Base-by-base conservation (phyloP, 2,797 vertebrate species). In the Schizopygopsis malacanthus region DNA sequence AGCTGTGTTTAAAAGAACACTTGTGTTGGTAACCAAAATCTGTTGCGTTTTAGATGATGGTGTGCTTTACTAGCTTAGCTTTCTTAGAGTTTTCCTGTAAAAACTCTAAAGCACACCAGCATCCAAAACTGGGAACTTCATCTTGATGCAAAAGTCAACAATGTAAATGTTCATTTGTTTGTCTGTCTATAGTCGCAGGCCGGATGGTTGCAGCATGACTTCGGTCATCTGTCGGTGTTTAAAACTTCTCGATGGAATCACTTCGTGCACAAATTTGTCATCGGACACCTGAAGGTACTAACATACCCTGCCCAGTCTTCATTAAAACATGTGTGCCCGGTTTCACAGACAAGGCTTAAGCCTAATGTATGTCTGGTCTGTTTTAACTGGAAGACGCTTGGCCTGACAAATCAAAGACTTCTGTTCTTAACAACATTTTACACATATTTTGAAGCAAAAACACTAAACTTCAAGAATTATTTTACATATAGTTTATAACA, bases 171-270 rank as follows among this genome's bases (percentile, higher is more conserved):
- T 63, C 18, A 13, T 77, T 47, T 65, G 3, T 72, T 54, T 86
- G 50, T 6, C 75, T 83, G n/a, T 79, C 65, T 82, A 85, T 87
- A 99, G 98, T 91, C 95, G 6, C 98, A 99, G 89, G 96, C 97
- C 50, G 97, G 94, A 0, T 96, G 95, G 95, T 89, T 96, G 89
- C 95, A 96, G 91, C 95, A 96, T 20, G 95, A 96, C 84, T 96
- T 98, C 45, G 98, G 98, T 87, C 98, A 99, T 89, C 94, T 98
- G 67, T 99, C 98, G 15, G 98, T 99, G 84, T 98, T 98, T 89
- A 96, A 95, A 93, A 97, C 92, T 76, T 95, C 98, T 52, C 86
- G 39, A 16, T 99, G 97, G 98, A 98, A 99, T 91, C 98, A 98
- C 87, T 0, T 99, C 0, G 1, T 95, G 79, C 98, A 99, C 91